These are phyloP conservation scores for Pygoscelis antarcticus DNA, from an alignment of 2,113 vertebrate species.

Conservation along the genomic window DNA sequence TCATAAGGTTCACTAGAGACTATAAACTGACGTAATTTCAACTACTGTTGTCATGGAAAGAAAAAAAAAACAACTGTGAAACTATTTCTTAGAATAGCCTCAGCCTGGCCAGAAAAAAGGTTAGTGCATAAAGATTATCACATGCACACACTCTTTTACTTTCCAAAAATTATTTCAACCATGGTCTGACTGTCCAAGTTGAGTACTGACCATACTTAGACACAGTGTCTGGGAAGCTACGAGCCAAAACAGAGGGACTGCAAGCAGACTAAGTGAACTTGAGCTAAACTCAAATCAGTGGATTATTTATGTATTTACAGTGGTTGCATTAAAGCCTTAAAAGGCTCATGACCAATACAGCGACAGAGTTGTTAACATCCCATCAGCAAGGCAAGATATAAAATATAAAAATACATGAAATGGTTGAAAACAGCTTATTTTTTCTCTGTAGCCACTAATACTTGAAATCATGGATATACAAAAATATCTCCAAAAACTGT, in stretches of 20 bases:
- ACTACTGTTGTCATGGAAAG: no score
- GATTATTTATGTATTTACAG: neutral
- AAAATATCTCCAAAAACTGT: neutral
- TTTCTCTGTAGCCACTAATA: neutral
- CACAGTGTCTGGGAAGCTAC: neutral
- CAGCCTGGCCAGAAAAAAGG: neutral
- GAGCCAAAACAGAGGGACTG: neutral
- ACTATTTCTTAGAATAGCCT: neutral
- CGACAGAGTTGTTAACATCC: neutral
- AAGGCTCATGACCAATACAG: neutral
- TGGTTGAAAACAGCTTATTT: neutral
- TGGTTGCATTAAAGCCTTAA: neutral
- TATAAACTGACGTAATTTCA: no score
- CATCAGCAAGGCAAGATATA: neutral
- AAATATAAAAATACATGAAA: neutral
- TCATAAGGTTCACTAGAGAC: no score
- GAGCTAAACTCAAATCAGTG: neutral
- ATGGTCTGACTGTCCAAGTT: accelerated
- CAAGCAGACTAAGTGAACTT: neutral
- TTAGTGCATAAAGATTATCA: neutral
- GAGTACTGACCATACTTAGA: neutral
- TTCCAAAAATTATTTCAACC: neutral
- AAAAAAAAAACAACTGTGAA: neutral
- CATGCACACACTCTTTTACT: accelerated
- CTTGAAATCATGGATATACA: neutral